phyloP scores from a whole-genome alignment of 1,140 invertebrate species.

The Micrasema longulum region DNA sequence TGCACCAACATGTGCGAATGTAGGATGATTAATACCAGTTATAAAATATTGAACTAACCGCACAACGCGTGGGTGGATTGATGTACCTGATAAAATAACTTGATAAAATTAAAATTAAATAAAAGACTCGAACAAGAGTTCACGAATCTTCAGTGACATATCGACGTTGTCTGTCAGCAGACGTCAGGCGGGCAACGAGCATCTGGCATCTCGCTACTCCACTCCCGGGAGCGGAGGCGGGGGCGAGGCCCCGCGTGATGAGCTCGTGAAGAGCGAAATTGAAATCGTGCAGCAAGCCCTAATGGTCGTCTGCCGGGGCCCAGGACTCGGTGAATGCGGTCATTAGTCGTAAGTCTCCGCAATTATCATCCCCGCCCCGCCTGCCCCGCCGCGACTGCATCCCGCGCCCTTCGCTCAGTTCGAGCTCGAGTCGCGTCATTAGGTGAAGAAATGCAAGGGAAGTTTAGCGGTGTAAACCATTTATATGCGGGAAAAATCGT shows the following conservation, averaged over 20 bases:
- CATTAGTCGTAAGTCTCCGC: slow-evolving; percentile 46
- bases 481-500: too few relatives aligned
- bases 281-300: slow-evolving; percentile 51
- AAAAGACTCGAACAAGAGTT: too few relatives aligned
- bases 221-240: neutral
- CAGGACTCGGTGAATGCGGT: slow-evolving; percentile 19
- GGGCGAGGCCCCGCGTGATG: neutral
- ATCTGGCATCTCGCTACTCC: neutral
- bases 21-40: too few relatives aligned
- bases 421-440: neutral
- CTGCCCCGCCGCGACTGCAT: neutral
- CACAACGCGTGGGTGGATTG: too few relatives aligned
- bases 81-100: too few relatives aligned
- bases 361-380: slow-evolving; percentile 29
- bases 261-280: slow-evolving; percentile 50
- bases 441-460: slow-evolving; percentile 16
- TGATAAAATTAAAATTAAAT: too few relatives aligned
- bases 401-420: neutral
- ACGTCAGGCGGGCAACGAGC: too few relatives aligned
- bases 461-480: neutral
- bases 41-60: too few relatives aligned
- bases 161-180: slow-evolving; percentile 1
- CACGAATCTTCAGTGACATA: slow-evolving; percentile 1
- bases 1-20: too few relatives aligned
- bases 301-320: slow-evolving; percentile 17